Evolutionary conservation across 92 coral and sea anemone species (phyloP).

Genomic region (Paragorgia papillata): DNA sequence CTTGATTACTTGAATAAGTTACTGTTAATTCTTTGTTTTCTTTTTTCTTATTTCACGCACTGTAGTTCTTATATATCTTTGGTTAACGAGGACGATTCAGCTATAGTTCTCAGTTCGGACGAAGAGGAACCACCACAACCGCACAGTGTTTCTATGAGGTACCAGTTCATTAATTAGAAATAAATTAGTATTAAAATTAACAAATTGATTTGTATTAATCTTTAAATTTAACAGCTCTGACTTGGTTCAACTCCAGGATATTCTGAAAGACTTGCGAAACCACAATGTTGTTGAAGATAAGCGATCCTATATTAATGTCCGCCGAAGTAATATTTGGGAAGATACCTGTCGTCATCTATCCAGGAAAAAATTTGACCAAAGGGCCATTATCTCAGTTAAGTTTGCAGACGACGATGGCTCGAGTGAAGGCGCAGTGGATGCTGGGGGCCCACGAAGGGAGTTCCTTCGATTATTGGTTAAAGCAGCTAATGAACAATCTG

Average conservation of each 20-base stretch:
- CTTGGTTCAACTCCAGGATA: neutral
- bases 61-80: neutral
- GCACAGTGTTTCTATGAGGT: neutral
- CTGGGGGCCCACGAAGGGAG: conserved; percentile 7
- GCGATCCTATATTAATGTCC: neutral
- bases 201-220: neutral
- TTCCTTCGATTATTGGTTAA: conserved; percentile 42
- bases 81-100: neutral
- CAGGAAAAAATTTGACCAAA: conserved; percentile 6
- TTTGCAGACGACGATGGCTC: conserved; percentile 15
- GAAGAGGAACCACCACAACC: neutral
- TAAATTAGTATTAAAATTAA: neutral
- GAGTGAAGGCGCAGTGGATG: conserved; percentile 9
- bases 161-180: neutral
- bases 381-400: neutral
- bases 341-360: neutral
- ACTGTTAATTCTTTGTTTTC: too few species aligned
- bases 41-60: neutral
- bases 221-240: neutral
- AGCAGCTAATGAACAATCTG: conserved; percentile 58
- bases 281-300: neutral
- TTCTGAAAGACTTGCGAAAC: too few species aligned
- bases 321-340: conserved; percentile 7
- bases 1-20: too few species aligned
- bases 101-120: neutral